Base-by-base conservation (phyloP, 1,140 invertebrate genomes). In the Zaprionus tsacasi region DNA sequence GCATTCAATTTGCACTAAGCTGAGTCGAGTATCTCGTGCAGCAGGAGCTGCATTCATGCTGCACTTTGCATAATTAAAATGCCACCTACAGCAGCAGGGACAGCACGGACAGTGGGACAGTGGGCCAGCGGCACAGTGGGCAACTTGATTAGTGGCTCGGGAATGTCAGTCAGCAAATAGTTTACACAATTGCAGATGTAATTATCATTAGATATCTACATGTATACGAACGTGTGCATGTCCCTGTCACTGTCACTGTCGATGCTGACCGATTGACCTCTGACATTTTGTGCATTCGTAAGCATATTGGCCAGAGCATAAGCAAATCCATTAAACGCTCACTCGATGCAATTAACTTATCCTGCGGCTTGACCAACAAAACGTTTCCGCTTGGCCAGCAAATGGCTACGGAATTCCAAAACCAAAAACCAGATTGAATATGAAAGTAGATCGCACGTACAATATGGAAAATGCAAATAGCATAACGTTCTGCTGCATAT, bases 21-120 rank as follows among this genome's bases (percentile, higher is more conserved):
- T 66, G 35, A 30, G 36, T 36, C 30, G 7, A 17, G 17, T 69
- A 64, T 25, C 38, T 56, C 5, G 52, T 43, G 57, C 21, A 40
- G 3, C 21, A 40, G 3, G n/a, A 35, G 6, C 64, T 71, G 36
- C 63, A 27, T 57, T 36, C 38, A 50, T n/a, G 38, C 73, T n/a
- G 38, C 73, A 79, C 70, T 76, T 76, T 58, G 65, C 21, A 65
- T 86, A 67, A 86, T 86, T 82, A 79, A 76, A 87, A 79, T 35
- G 30, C 5, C 50, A 48, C 27, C 64, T 55, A 63, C 33, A 55
- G 54, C 58, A 48, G 54, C 17, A 30, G 40, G 43, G 48, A 61
- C 45, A 57, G 15, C 27, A 12, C 15, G 38, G 40, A 48, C 15
- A 48, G 12, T 6, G 40, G 48, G n/a, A 33, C 56, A 60, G 5